Evolutionary conservation across 2,113 vertebrate species (phyloP).

Genomic region (Agelaius phoeniceus): DNA sequence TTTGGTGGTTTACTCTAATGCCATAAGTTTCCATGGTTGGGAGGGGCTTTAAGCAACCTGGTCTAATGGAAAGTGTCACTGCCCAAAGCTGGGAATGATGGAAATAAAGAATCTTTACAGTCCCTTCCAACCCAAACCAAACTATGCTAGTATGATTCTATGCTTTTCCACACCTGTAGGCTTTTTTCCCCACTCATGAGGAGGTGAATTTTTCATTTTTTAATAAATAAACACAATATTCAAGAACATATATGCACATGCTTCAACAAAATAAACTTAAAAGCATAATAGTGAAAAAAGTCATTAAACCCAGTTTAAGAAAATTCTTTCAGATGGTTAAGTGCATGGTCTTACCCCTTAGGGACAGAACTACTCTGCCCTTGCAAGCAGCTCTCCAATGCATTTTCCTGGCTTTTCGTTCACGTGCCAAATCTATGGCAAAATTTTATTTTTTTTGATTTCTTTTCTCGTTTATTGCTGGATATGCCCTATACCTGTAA

Average conservation of each 20-base stretch:
- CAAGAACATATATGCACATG: neutral
- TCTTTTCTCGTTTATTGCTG: neutral
- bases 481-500: neutral
- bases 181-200: neutral
- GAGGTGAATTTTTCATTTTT: neutral
- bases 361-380: neutral
- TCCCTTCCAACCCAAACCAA: neutral
- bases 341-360: neutral
- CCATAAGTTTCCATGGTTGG: neutral
- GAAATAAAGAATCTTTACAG: neutral
- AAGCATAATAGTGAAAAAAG: neutral
- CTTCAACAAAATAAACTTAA: neutral
- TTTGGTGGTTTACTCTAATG: neutral
- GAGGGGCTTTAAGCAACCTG: neutral
- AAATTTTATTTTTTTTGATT: neutral
- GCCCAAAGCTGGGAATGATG: neutral
- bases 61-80: neutral
- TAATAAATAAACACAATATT: neutral
- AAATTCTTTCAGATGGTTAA: neutral
- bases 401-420: neutral
- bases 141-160: neutral
- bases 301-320: neutral
- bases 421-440: neutral
- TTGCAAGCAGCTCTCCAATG: neutral
- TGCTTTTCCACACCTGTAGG: fast-evolving